Evolutionary conservation across 1,140 invertebrate species (phyloP), one percentile per base, ranked within the genome.

Genomic region (Halesus radiatus): DNA sequence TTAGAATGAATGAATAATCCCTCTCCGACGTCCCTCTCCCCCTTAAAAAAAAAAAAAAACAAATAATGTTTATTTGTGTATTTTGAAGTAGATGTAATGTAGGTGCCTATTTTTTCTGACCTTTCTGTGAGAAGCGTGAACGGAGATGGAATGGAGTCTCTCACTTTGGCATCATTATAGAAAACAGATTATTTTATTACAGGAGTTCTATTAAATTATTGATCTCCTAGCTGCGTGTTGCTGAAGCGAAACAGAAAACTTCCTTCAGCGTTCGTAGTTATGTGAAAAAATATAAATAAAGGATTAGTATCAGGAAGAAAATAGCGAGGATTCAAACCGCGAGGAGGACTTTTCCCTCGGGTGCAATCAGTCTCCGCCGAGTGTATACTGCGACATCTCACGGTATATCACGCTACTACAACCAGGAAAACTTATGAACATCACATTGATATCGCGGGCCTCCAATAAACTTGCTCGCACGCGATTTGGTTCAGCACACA

Each of bases 331-430:
- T 81, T 75, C 75, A 45, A 79, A 82, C 70, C 72, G 58, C 72
- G 54, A 60, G 77, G 29, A 32, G 32, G 53, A 56, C 68, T 56
- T 50, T n/a, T 79, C 81, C 81, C 79, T 1, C 1, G 72, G 76
- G 81, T 15, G 81, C 76, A 73, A 83, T 83, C 81, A 62, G 76
- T 83, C 81, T 80, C 76, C 37, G 29, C 70, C 29, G 16, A 53
- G 75, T 53, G 76, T 64, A 79, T 79, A 83, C 76, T 78, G 79
- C 81, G 81, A 83, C 81, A 83, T 80, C 81, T 83, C 81, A 80
- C 81, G 81, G 70, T 72, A 80, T 74, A 60, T 73, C 64, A 52
- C 72, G 76, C 66, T 37, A 70, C 54, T 23, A 50, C 23, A 68
- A 52, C 45, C 52, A 56, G 58, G 7, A 37, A 20, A 56, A 58